These are phyloP conservation scores for Pristionchus pacificus DNA, from an alignment of 1,140 invertebrate genomes.

Conservation along the genomic window DNA sequence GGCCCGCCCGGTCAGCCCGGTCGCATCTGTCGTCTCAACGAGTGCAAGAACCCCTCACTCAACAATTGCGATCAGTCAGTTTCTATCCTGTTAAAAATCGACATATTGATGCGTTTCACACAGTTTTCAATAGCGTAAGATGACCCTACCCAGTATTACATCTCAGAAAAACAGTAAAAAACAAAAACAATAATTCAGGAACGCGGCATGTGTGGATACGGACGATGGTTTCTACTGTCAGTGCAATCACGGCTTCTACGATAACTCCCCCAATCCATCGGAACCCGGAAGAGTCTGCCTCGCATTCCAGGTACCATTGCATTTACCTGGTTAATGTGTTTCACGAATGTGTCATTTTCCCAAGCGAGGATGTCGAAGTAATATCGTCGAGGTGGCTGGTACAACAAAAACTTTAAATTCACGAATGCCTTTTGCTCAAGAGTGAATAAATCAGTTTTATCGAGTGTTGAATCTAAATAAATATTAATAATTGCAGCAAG, in stretches of 20 bases:
- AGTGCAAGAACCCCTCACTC: constrained; percentile 27
- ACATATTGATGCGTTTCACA: too few species aligned
- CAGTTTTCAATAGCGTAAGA: too few species aligned
- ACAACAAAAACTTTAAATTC: not conserved
- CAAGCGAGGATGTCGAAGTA: not conserved
- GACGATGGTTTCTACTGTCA: constrained; percentile 39
- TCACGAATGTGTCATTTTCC: too few species aligned
- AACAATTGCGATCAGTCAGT: constrained; percentile 40
- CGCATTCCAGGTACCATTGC: constrained; percentile 29
- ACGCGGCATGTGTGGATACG: constrained; percentile 36
- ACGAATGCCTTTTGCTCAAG: too few species aligned
- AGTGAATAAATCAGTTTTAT: too few species aligned
- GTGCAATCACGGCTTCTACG: constrained; percentile 48
- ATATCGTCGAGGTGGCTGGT: not conserved
- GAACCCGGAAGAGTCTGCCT: constrained; percentile 49
- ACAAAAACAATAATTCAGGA: too few species aligned
- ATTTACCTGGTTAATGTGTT: too few species aligned
- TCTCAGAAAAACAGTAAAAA: too few species aligned
- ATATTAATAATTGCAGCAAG: too few species aligned
- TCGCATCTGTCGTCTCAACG: constrained; percentile 41
- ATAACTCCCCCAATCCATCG: constrained; percentile 43
- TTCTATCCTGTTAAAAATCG: too few species aligned
- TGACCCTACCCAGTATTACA: too few species aligned
- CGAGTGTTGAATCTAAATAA: not conserved
- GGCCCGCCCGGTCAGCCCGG: constrained; percentile 31